Percentiles rank a stretch among this genome's conserved stretches.
Evolutionary conservation across 2,888 invertebrate species (phyloP).

Genomic region (Mystacides longicornis): DNA sequence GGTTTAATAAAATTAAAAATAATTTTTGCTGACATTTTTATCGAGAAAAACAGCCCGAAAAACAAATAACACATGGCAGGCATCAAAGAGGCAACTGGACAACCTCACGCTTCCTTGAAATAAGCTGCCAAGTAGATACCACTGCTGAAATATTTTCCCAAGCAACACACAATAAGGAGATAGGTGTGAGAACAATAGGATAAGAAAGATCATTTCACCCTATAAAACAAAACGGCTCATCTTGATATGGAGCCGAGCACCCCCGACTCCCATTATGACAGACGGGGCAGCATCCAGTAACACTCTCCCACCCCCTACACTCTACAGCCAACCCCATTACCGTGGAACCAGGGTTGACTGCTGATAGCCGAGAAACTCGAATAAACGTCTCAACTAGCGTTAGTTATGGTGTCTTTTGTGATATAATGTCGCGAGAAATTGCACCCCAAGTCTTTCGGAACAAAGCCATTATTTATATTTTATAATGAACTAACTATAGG

Average conservation of each 20-base stretch:
- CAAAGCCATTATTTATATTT: no score
- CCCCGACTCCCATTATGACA: not conserved
- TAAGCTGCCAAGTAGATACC: no score
- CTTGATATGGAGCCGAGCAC: constrained; percentile 15
- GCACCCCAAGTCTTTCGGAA: not conserved
- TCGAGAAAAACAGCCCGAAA: no score
- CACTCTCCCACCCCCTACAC: not conserved
- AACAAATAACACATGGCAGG: no score
- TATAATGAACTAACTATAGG: no score
- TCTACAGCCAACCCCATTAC: not conserved
- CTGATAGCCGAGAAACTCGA: not conserved
- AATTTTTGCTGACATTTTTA: no score
- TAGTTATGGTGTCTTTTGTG: no score
- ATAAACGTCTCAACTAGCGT: not conserved
- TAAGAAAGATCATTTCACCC: constrained; percentile 15
- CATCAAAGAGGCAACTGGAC: not conserved
- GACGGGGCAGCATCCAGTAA: not conserved
- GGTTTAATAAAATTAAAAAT: no score
- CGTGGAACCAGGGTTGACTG: not conserved
- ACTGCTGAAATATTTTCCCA: constrained; percentile 15
- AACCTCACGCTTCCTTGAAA: not conserved
- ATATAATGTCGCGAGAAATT: not conserved
- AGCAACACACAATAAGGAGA: constrained; percentile 7
- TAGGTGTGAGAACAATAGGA: constrained; percentile 9
- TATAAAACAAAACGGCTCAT: constrained; percentile 23